Conservation (phyloP, 2,888 invertebrate genomes). For the Tenodera sinensis region DNA sequence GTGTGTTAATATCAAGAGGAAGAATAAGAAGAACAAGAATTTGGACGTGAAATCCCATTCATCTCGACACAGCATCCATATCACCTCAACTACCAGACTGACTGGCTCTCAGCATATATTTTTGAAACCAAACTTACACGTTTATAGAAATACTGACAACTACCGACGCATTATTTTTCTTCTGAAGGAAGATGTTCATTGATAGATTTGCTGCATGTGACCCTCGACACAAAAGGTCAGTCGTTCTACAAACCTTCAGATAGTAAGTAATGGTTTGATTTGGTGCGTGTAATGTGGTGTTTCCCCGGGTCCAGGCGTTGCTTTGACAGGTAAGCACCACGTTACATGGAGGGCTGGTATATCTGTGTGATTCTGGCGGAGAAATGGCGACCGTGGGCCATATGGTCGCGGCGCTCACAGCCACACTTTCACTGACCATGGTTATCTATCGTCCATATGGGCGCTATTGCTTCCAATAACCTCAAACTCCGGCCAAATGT, state of each 20-base stretch:
- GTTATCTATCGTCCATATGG: too few species aligned
- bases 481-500: too few species aligned
- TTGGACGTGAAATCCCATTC: too few species aligned
- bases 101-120: not conserved
- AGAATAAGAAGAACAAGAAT: too few species aligned
- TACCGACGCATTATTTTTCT: too few species aligned
- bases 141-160: not conserved
- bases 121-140: not conserved
- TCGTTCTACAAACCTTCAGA: not conserved
- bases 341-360: too few species aligned
- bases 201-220: not conserved
- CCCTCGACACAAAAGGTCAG: not conserved
- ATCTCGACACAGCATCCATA: too few species aligned
- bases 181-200: not conserved
- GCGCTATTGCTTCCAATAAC: too few species aligned
- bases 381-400: not conserved
- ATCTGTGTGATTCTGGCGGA: not conserved
- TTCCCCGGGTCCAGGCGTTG: too few species aligned
- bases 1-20: not conserved
- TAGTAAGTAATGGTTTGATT: not conserved
- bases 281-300: too few species aligned
- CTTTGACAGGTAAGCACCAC: too few species aligned
- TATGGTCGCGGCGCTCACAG: not conserved
- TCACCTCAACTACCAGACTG: not conserved
- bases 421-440: too few species aligned